Base-by-base conservation (phyloP, 2,797 vertebrate species). In the Melopsittacus undulatus region DNA sequence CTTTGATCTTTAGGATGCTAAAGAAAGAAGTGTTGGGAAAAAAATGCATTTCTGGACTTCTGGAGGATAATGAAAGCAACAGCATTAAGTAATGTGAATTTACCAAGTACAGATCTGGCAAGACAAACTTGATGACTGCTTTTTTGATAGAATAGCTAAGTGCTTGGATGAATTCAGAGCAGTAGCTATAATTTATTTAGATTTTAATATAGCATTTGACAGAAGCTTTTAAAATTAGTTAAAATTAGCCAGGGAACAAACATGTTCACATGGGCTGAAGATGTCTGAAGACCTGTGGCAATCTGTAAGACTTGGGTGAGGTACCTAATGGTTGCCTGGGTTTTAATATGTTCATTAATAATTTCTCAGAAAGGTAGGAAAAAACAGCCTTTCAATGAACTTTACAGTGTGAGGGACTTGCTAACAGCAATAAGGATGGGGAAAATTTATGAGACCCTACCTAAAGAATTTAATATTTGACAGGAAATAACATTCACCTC, bases 261-360 rank as follows among this genome's bases (percentile, higher is more conserved):
- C 17, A 30, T 34, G 18, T 78, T 94, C 74, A 46, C 23, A 29
- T 10, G 40, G 38, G 68, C 18, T 63, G 32, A 87, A 87, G 42
- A 34, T 94, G 56, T 34, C 81, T 68, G 66, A 78, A 87, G 64
- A 81, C 59, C 30, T 8, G 15, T 61, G 59, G 21, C 29, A 76
- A 29, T 92, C 32, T 67, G 6, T 59, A 76, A 51, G 38, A 66
- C 22, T 59, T 79, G 43, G 21, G 27, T 82, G 57, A 89, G 34
- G 42, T 80, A 89, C 68, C 45, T 72, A 77, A 24, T 77, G 40
- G 27, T 54, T 91, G 20, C 56, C 74, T 69, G 26, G 10, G 8
- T 67, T 89, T 89, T 82, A 92, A 20, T 83, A 29, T 61, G 19
- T 88, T 90, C 45, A 61, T 88, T 96, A 91, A 82, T 61, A 22